Evolutionary conservation across 2,888 invertebrate species (phyloP), one percentile per base, ranked within the genome.

Genomic region (Pardosa pseudoannulata): DNA sequence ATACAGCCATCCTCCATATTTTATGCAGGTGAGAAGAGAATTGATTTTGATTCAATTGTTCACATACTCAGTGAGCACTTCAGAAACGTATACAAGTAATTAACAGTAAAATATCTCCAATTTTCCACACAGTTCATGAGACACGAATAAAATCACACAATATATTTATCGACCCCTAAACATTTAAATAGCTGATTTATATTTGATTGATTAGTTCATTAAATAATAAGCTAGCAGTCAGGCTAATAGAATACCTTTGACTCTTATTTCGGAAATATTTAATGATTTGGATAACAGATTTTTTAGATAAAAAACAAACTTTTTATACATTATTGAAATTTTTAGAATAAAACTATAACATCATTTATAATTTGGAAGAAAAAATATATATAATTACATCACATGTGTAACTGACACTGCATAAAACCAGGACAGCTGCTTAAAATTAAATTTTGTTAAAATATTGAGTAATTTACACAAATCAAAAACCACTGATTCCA

Each of bases 141-240:
- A 46, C 46, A 56, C 23, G 19, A 56, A 56, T 56, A 19, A 56
- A 56, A 56, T 56, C 23, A 56, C 56, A 56, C 23, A 23, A 56
- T 56, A 56, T 56, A 56, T 56, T 46, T 46, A 46, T 46, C 16
- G 2, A 23, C 23, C 16, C 23, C n/a, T 23, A 56, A 56, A 23
- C 56, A 56, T 2, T 23, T 56, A 2, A 2, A 23, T 19, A 23
- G 3, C 11, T 23, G 19, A 16, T 23, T 56, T 56, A 19, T 56
- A 19, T 56, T 56, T 56, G 56, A 56, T 56, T 56, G 56, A 56
- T 23, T 56, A 23, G n/a, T n/a, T n/a, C n/a, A 23, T 23, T 56
- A 23, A 19, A 56, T 23, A 23, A 6, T 23, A 56, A 23, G 56
- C 23, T 16, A 23, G 36, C 9, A 9, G 23, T 56, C 56, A 56